Base-by-base conservation (phyloP, 2,113 vertebrate genomes). In the Dinomys branickii region DNA sequence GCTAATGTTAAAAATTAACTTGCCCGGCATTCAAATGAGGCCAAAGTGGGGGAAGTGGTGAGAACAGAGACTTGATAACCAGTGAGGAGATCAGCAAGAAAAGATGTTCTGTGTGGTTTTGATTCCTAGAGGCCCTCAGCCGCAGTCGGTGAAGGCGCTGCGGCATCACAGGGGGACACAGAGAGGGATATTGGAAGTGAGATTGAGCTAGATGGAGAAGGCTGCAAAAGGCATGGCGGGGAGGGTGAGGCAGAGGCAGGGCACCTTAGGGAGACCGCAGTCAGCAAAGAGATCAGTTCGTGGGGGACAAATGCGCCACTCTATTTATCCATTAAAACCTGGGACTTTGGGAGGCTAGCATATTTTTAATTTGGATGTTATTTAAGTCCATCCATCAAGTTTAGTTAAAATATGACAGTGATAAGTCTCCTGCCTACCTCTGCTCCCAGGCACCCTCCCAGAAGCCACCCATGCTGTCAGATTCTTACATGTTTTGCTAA, bases 1-100 rank as follows among this genome's bases (percentile, higher is more conserved):
- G 47, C 86, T 61, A 28, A 81, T 84, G 85, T 88, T 89, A 88
- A 92, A 89, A 85, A 65, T 65, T 47, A 95, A 71, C 82, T 85
- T 85, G 59, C 85, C 67, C 10, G 17, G 67, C 41, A 69, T 84
- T 95, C 87, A 54, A 67, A 73, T 61, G 67, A 93, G 88, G 82
- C 52, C 52, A 58, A 85, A 50, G 47, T 47, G 52, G 5, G 24
- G 54, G 50, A 88, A 19, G 30, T 33, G n/a, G 2, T 24, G 80
- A 84, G n/a, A 84, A 47, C 35, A 65, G 90, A 81, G 41, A 41
- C 30, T 44, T 26, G 52, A 33, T n/a, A 69, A n/a, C 13, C 24
- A 7, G 22, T 28, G 11, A 58, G 67, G 73, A 38, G 44, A 9
- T 54, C 85, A 7, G 41, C 35, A 33, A n/a, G 38, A 88, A 75